Conservation (phyloP, 2,113 vertebrate species). For the Pelmatolapia mariae region DNA sequence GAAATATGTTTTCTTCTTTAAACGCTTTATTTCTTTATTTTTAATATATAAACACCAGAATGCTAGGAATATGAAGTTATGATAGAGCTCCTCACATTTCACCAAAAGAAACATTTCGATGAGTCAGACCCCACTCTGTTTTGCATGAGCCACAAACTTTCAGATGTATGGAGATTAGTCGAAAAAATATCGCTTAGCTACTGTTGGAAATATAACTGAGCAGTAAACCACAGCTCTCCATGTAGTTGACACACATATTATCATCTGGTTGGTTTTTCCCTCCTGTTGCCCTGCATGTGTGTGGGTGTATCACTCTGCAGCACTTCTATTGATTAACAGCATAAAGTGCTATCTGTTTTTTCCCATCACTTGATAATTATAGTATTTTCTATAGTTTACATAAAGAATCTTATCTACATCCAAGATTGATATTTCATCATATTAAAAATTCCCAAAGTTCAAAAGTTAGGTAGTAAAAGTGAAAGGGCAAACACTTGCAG, state of each 20-base stretch:
- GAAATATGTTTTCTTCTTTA: neutral
- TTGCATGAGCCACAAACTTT: neutral
- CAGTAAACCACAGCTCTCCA: neutral
- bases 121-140: neutral
- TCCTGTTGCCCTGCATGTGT: neutral
- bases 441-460: neutral
- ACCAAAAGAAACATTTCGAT: neutral
- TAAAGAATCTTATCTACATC: neutral
- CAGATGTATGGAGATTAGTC: neutral
- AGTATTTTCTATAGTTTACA: neutral
- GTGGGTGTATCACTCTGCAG: neutral
- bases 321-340: neutral
- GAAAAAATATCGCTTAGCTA: neutral
- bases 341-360: neutral
- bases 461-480: neutral
- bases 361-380: neutral
- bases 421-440: neutral
- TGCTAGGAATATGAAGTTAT: neutral
- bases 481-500: neutral
- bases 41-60: neutral
- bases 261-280: neutral
- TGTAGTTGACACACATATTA: neutral
- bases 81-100: neutral
- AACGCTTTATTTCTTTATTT: neutral
- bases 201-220: neutral